Conservation (phyloP, 2,797 vertebrate genomes). For the Parauchenoglanis punctatus region DNA sequence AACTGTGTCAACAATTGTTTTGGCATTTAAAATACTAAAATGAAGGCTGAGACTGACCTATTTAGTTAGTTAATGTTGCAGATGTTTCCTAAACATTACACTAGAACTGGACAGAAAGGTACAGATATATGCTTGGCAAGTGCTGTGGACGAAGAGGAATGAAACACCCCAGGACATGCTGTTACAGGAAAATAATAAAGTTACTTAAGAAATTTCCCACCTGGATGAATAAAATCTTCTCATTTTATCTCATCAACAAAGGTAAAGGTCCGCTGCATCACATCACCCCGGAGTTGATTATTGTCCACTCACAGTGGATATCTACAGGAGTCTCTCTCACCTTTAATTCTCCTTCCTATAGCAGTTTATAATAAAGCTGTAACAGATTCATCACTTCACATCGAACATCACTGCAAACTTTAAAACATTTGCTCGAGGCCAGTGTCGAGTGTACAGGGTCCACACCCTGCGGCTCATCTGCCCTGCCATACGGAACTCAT, state of each 20-base stretch:
- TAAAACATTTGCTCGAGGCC: conserved; percentile 37
- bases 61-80: too few species aligned
- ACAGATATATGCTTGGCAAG: too few species aligned
- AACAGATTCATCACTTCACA: conserved; percentile 19
- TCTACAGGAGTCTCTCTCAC: not conserved
- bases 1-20: not conserved
- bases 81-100: not conserved
- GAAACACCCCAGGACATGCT: not conserved
- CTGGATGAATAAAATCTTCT: not conserved
- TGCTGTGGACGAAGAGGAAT: not conserved
- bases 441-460: not conserved
- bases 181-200: not conserved
- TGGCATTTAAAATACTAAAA: not conserved
- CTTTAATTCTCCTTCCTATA: not conserved
- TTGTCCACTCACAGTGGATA: not conserved
- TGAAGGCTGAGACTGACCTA: not conserved
- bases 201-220: not conserved
- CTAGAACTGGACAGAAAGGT: not conserved
- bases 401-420: conserved; percentile 16
- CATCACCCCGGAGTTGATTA: not conserved
- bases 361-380: conserved; percentile 33
- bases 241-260: not conserved
- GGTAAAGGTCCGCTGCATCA: not conserved
- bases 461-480: conserved; percentile 60
- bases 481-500: conserved; percentile 59